Base-by-base conservation (phyloP, 1,140 invertebrate species). In the Linepithema humile region DNA sequence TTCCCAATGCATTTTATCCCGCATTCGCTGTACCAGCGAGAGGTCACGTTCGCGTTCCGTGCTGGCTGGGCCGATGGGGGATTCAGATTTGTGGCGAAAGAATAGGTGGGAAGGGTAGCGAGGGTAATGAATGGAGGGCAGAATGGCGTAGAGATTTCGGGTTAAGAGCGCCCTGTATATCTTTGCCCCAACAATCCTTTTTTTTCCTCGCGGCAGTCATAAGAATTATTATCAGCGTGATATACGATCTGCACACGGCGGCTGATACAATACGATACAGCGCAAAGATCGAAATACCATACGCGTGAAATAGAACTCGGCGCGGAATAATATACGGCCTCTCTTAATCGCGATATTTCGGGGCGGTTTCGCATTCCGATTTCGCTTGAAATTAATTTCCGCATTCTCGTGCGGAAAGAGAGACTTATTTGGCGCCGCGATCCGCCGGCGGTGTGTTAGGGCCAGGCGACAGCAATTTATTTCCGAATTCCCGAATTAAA, bases 1-100 rank as follows among this genome's bases (percentile, higher is more conserved):
- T 90, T 91, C 90, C 90, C 91, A 90, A 91, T 91, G 91, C 91
- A 90, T 91, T 91, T 90, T 90, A 90, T 90, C 84, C 67, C 86
- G 65, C 82, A 83, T 86, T 87, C 85, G 73, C 57, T 69, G 53
- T 64, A 86, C 80, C 72, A 72, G 43, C 45, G 85, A 87, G 75
- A 88, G 86, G 69, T 87, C 86, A 87, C 85, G 85, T 87, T 83
- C 78, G 38, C 65, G 86, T 78, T 83, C 43, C 23, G 75, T 70
- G 77, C 55, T 45, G 70, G 70, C 53, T 35, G 73, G 45, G 32
- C 62, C 85, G 83, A 75, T 50, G 55, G 83, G 85, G 72, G 70
- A 87, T 87, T 82, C 83, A 85, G 70, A 88, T 88, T 88, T 84
- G 62, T 64, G 83, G 74, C 50, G 57, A 82, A 88, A 85, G 83